Base-by-base conservation (phyloP, 2,113 vertebrate genomes). In the Gnathonemus echidnorhynchus region DNA sequence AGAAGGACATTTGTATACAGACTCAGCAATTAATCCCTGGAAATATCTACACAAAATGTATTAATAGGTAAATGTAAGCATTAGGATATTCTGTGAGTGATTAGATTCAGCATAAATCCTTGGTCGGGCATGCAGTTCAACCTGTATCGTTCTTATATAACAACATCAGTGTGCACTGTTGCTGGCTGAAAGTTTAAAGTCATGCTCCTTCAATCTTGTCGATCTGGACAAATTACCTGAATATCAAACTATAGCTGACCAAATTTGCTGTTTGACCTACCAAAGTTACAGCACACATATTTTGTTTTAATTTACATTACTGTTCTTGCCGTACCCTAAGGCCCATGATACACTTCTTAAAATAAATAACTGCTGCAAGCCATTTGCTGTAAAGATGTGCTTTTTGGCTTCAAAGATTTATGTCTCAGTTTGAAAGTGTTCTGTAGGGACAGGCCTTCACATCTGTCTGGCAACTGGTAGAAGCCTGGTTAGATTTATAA, bases 131-230 rank as follows among this genome's bases (percentile, higher is more conserved):
- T 24, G 5, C 56, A 53, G 46, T 39, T 21, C 1, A 42, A n/a
- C 39, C 87, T 27, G 21, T 31, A 46, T 56, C 88, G 42, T 83
- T 42, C 70, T 90, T 52, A 86, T 46, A 53, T 86, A 86, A 66
- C 45, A 46, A 77, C 15, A 58, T 88, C 42, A 80, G 21, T 39
- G 17, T 70, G 80, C 77, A 85, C 87, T 62, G 21, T 90, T 66
- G 42, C 74, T 90, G 88, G 77, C 19, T 27, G 7, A 27, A 56
- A 80, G 48, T 89, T 89, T 46, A 66, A 85, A 62, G 46, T 35
- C 56, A 45, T 50, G 13, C 45, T 74, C 56, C 52, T 86, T 46
- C 48, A 42, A 5, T 48, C 52, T 11, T 48, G 42, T 89, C 45
- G 53, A 86, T 39, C 53, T 88, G 52, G 88, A 89, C 74, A 80